A percentile compares a stretch with the other conserved stretches of the same genome.
Evolutionary conservation across 2,113 vertebrate genomes (phyloP).

Genomic region (Pedetes capensis): DNA sequence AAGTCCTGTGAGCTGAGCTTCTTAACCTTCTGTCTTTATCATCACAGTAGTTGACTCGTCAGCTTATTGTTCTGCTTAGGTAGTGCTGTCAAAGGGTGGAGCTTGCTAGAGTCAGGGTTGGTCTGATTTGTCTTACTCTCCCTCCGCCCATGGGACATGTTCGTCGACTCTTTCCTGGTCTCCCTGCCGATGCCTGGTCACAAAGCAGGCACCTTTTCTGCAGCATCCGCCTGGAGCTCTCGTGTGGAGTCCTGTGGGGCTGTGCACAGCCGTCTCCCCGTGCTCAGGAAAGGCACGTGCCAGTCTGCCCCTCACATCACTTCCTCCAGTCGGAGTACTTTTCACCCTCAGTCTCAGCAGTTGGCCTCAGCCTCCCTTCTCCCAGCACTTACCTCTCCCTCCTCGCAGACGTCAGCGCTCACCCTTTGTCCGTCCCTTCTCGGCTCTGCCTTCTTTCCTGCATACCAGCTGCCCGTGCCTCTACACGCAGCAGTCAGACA

Average conservation of each 20-base stretch:
- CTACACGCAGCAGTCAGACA: background rate
- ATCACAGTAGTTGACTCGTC: background rate
- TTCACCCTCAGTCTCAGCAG: background rate
- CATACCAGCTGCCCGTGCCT: fast-evolving
- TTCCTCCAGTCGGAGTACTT: background rate
- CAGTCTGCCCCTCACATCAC: background rate
- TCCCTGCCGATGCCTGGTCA: too few relatives aligned
- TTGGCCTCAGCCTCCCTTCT: background rate
- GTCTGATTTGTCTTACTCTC: too few relatives aligned
- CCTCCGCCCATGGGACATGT: background rate
- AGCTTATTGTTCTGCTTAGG: background rate
- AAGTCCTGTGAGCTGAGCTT: background rate
- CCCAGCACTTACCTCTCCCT: background rate
- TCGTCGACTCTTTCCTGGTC: background rate
- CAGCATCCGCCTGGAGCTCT: background rate
- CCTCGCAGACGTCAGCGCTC: background rate
- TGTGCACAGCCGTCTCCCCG: too few relatives aligned
- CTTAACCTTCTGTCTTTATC: background rate
- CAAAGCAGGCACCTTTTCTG: background rate
- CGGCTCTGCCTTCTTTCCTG: background rate
- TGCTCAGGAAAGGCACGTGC: background rate
- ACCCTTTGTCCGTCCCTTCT: background rate
- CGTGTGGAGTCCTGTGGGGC: background rate
- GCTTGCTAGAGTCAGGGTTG: too few relatives aligned
- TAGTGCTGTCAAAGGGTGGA: too few relatives aligned